Percentiles rank a stretch among this genome's conserved stretches.
phyloP scores from a whole-genome alignment of 1,140 invertebrate species.

The Sycophila sp. region DNA sequence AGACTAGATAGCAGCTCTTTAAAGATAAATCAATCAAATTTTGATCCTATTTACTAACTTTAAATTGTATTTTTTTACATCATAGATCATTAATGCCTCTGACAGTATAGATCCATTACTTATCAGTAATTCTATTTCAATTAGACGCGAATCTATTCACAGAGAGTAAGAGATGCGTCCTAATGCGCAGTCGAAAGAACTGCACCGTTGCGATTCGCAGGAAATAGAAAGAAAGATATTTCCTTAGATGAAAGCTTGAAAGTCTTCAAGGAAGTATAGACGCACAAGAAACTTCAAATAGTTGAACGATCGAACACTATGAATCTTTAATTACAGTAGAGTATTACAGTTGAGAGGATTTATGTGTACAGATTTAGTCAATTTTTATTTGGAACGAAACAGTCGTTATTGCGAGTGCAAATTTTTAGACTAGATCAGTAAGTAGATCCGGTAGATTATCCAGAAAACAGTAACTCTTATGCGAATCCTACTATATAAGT shows the following conservation, averaged over 20 bases:
- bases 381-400: no score
- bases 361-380: no score
- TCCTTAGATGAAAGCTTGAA: background rate
- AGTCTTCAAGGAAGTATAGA: no score
- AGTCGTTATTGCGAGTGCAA: no score
- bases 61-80: background rate
- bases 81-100: background rate
- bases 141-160: constrained; percentile 5
- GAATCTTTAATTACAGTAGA: no score
- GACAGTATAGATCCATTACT: background rate
- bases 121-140: background rate
- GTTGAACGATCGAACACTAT: no score
- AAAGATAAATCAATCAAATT: constrained; percentile 18
- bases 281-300: no score
- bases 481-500: no score
- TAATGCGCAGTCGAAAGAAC: constrained; percentile 16
- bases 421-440: no score
- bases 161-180: background rate
- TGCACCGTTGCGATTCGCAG: background rate
- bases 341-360: no score
- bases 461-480: no score
- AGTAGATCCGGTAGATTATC: no score
- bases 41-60: background rate
- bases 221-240: background rate
- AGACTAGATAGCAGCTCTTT: constrained; percentile 22